Evolutionary conservation across 2,797 vertebrate genomes (phyloP).

Genomic region (Nannoperca australis): DNA sequence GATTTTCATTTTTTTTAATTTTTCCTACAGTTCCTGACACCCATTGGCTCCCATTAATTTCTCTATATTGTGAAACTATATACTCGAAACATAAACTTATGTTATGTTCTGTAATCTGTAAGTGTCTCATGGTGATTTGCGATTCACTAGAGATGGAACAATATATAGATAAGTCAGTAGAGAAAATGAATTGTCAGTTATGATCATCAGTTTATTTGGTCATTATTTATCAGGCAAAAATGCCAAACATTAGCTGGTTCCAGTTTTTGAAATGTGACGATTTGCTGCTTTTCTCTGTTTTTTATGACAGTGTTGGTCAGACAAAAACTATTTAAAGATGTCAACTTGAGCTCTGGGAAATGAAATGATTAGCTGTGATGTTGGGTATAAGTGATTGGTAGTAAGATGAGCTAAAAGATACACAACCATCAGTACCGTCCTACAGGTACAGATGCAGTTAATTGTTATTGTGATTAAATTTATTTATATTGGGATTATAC

Average conservation of each 20-base stretch:
- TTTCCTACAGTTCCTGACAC: not conserved
- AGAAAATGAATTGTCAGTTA: not conserved
- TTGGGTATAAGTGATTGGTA: not conserved
- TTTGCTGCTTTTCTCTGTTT: not conserved
- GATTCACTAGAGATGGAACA: not conserved
- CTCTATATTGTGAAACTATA: not conserved
- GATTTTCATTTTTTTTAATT: too few relatives aligned
- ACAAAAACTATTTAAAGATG: not conserved
- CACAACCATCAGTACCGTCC: too few relatives aligned
- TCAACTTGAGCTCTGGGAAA: not conserved
- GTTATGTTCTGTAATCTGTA: constrained; percentile 11
- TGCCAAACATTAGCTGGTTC: not conserved
- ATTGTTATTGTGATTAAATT: not conserved
- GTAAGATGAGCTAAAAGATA: not conserved
- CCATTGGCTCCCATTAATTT: not conserved
- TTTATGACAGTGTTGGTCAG: not conserved
- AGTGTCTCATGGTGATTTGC: not conserved
- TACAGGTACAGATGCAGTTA: not conserved
- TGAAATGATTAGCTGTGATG: not conserved
- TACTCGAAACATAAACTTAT: not conserved
- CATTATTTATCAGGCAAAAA: not conserved
- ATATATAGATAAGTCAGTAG: not conserved
- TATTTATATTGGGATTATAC: not conserved
- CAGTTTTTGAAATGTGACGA: not conserved
- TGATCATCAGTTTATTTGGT: not conserved